These are phyloP conservation scores for Xiphophorus maculatus DNA, from an alignment of 2,113 vertebrate species.

Conservation along the genomic window DNA sequence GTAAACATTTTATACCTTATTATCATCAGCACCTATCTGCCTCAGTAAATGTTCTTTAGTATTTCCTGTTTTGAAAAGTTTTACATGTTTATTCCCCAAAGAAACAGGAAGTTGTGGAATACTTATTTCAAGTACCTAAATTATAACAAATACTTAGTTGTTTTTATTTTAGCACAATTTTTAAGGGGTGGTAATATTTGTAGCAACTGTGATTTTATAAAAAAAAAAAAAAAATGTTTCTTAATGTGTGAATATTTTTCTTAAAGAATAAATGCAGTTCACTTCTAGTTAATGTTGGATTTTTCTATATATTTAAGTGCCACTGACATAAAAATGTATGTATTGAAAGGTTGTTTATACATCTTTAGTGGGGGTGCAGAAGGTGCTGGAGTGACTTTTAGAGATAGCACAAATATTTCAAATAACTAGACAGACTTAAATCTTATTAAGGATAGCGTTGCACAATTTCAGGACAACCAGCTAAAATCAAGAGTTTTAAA, in stretches of 20 bases:
- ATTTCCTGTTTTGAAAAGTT: not conserved
- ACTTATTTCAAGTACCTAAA: no score
- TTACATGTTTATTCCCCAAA: not conserved
- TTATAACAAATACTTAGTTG: not conserved
- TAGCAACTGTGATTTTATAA: not conserved
- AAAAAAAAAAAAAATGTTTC: not conserved
- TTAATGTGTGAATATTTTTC: not conserved
- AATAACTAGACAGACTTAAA: not conserved
- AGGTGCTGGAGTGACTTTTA: not conserved
- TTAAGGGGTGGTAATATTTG: not conserved
- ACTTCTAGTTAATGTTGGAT: not conserved
- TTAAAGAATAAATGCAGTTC: not conserved
- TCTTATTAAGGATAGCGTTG: conserved; percentile 9
- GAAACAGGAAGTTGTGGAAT: not conserved
- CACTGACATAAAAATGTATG: not conserved
- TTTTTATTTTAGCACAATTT: not conserved
- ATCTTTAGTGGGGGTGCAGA: no score
- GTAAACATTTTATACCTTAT: not conserved
- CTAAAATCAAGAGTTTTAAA: conserved; percentile 3
- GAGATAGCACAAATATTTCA: not conserved
- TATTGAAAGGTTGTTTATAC: not conserved
- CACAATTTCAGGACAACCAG: conserved; percentile 19
- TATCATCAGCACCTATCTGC: not conserved
- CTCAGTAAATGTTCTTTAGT: not conserved
- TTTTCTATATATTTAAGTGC: not conserved